A percentile compares a stretch with the other conserved stretches of the same genome.
Evolutionary conservation across 2,797 vertebrate genomes (phyloP).

Genomic region (Cuculus canorus): DNA sequence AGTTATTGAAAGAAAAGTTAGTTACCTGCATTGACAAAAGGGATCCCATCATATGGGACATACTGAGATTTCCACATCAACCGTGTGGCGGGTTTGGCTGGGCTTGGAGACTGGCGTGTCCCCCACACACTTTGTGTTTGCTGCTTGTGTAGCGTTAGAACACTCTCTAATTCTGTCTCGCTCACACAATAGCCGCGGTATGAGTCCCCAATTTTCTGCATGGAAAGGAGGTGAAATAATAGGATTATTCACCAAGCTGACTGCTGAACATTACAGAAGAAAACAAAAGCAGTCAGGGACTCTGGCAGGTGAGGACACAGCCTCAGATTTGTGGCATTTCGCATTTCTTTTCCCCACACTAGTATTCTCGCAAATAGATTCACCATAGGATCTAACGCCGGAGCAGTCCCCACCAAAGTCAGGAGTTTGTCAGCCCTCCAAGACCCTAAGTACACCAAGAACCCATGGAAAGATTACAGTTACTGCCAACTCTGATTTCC

Average conservation of each 20-base stretch:
- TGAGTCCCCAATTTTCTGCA: slow-evolving; percentile 87
- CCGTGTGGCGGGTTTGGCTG: slow-evolving; percentile 84
- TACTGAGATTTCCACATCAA: slow-evolving; percentile 91
- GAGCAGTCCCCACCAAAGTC: neutral
- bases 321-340: neutral
- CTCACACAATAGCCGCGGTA: slow-evolving; percentile 86
- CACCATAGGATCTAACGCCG: neutral
- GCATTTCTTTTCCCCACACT: accelerated
- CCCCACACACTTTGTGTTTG: slow-evolving; percentile 86
- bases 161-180: slow-evolving; percentile 82
- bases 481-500: neutral
- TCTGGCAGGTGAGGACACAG: neutral
- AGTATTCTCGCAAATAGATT: neutral
- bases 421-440: neutral
- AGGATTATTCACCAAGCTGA: slow-evolving; percentile 62
- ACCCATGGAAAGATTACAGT: neutral
- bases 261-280: neutral
- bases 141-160: slow-evolving; percentile 84
- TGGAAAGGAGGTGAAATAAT: slow-evolving; percentile 63
- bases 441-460: neutral
- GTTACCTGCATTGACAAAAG: slow-evolving; percentile 87
- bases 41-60: slow-evolving; percentile 87
- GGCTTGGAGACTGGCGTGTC: slow-evolving; percentile 85
- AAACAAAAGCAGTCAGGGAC: neutral
- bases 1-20: slow-evolving; percentile 48